Conservation (phyloP, 2,113 vertebrate genomes). For the Anoplopoma fimbria region DNA sequence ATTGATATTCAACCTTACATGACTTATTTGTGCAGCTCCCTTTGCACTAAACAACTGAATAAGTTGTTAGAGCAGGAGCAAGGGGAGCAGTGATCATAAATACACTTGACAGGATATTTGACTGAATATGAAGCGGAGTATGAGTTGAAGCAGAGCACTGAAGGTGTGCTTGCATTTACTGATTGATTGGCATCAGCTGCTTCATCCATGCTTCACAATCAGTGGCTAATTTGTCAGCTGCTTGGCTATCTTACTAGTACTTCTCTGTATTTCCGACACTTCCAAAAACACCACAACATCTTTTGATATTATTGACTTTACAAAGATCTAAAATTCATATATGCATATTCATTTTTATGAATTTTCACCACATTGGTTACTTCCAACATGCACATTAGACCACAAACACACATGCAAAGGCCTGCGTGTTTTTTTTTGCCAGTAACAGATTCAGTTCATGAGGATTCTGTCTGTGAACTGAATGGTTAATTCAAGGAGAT, state of each 20-base stretch:
- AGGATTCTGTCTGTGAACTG: not conserved
- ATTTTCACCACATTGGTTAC: not conserved
- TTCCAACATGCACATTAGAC: not conserved
- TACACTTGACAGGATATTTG: not conserved
- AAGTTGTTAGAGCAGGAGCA: not conserved
- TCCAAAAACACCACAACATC: no score
- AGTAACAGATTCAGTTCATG: not conserved
- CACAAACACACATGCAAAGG: constrained; percentile 3
- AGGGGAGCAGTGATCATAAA: not conserved
- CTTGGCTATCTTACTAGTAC: no score
- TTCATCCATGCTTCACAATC: not conserved
- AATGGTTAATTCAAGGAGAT: not conserved
- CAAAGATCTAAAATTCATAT: no score
- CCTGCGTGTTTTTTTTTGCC: not conserved
- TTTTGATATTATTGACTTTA: no score
- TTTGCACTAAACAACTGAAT: not conserved
- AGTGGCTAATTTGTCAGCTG: not conserved
- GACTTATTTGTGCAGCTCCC: not conserved
- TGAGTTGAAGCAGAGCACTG: not conserved
- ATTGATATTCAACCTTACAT: constrained; percentile 8
- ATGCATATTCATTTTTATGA: not conserved
- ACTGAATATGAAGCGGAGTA: not conserved
- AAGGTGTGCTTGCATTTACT: not conserved
- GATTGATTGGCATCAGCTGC: not conserved
- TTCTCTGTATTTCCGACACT: not conserved